These are phyloP conservation scores for Caenorhabditis brenneri DNA, from an alignment of 1,140 invertebrate genomes.

Conservation along the genomic window DNA sequence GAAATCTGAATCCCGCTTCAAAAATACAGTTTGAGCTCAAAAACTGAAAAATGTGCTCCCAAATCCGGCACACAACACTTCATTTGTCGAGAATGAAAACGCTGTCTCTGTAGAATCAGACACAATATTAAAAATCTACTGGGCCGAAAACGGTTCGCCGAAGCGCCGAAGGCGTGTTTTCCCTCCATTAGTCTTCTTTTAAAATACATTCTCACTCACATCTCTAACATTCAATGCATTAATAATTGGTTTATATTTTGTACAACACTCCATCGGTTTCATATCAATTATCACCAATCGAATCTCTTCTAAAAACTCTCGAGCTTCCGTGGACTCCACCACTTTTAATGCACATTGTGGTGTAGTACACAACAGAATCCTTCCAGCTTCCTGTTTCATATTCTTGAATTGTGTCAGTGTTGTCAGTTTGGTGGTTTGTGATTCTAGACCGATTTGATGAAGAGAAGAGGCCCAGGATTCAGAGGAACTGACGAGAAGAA, in stretches of 20 bases:
- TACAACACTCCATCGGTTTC: not conserved
- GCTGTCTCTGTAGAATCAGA: no score
- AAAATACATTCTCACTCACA: no score
- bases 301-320: constrained; percentile 13
- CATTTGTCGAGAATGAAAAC: no score
- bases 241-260: constrained; percentile 18
- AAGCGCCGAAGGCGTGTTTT: no score
- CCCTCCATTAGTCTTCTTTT: no score
- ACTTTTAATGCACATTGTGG: constrained; percentile 19
- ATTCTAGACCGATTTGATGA: not conserved
- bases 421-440: not conserved
- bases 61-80: no score
- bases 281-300: not conserved
- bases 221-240: not conserved
- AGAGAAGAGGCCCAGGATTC: not conserved
- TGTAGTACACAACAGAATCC: not conserved
- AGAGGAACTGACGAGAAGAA: not conserved
- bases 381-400: not conserved
- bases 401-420: constrained; percentile 19
- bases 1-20: no score
- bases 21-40: no score
- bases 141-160: no score
- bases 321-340: not conserved
- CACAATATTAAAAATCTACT: no score
- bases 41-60: no score